Percentiles rank a stretch among this genome's conserved stretches.
Conservation (phyloP, 2,113 vertebrate species). For the Thinocorus orbignyianus region DNA sequence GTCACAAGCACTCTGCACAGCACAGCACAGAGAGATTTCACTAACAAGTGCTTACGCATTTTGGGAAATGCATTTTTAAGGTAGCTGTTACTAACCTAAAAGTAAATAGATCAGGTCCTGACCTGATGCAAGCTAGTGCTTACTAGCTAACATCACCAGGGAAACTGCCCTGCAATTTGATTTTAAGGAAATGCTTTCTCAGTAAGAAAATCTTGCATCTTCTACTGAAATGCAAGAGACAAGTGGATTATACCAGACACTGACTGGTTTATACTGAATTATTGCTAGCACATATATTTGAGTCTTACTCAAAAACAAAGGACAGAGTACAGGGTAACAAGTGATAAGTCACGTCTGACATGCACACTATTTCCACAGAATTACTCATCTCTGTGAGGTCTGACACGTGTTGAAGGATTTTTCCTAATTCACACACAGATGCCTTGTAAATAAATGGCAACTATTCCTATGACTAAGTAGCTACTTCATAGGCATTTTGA, state of each 20-base stretch:
- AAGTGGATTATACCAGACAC: not conserved
- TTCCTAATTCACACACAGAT: slow-evolving; percentile 1
- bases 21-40: not conserved
- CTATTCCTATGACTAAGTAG: slow-evolving; percentile 23
- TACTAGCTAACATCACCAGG: not conserved
- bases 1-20: not conserved
- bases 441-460: slow-evolving; percentile 30
- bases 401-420: slow-evolving; percentile 10
- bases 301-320: slow-evolving; percentile 7
- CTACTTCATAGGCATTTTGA: not conserved
- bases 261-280: not conserved
- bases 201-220: not conserved
- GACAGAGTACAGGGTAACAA: not conserved
- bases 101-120: not conserved
- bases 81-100: not conserved
- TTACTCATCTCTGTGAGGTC: slow-evolving; percentile 42
- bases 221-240: not conserved
- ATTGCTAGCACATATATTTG: not conserved
- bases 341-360: slow-evolving; percentile 19
- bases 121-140: not conserved
- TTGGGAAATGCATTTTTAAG: not conserved
- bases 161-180: not conserved
- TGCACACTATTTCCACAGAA: slow-evolving; percentile 35
- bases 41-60: not conserved
- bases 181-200: not conserved